Evolutionary conservation across 2,113 vertebrate species (phyloP).

Genomic region (Mormyrus iriodes): DNA sequence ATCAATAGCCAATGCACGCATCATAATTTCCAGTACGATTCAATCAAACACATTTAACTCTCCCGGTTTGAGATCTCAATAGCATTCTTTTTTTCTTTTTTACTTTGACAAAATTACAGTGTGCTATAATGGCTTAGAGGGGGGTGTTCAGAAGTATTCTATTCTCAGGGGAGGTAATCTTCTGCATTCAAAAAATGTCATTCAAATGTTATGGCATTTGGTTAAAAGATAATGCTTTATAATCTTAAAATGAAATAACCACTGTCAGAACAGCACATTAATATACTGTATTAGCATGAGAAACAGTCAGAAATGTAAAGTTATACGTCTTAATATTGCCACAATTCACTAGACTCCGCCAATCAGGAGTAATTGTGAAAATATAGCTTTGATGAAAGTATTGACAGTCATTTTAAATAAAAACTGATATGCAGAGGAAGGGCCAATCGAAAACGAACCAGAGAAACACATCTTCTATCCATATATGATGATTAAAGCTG

Average conservation of each 20-base stretch:
- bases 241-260: not conserved
- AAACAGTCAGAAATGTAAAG: not conserved
- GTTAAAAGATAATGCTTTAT: constrained; percentile 7
- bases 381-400: not conserved
- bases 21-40: not conserved
- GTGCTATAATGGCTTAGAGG: not conserved
- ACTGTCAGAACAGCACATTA: not conserved
- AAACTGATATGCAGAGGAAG: not conserved
- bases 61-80: not conserved
- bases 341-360: not conserved
- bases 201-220: not conserved
- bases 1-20: not conserved
- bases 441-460: not conserved
- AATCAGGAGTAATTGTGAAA: not conserved
- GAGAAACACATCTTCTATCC: not conserved
- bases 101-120: not conserved
- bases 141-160: not conserved
- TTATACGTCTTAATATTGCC: not conserved
- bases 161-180: not conserved
- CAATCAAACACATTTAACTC: not conserved
- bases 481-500: constrained; percentile 16
- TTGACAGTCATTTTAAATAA: not conserved
- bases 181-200: not conserved
- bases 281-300: not conserved
- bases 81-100: constrained; percentile 2